These are phyloP conservation scores for Sternarchorhynchus goeldii DNA, from an alignment of 2,797 vertebrate genomes.

Conservation along the genomic window DNA sequence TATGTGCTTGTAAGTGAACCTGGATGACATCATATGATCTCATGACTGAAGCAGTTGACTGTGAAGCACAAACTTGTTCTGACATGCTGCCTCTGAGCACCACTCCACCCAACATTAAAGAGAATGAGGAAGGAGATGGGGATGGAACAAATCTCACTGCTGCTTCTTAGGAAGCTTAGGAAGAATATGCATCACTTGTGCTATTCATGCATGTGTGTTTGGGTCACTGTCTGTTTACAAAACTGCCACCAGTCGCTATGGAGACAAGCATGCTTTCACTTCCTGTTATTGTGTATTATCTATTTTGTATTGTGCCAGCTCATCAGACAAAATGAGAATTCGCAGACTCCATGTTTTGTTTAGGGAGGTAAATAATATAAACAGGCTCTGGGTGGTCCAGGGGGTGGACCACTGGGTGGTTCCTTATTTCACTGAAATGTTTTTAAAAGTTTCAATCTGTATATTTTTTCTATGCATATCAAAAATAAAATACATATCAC, in stretches of 20 bases:
- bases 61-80: slow-evolving; percentile 72
- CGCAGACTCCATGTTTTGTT: slow-evolving; percentile 39
- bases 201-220: slow-evolving; percentile 9
- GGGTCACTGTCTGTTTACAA: slow-evolving; percentile 55
- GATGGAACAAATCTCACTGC: not conserved
- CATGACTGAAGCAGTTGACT: slow-evolving; percentile 72
- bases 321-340: slow-evolving; percentile 49
- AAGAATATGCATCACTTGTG: slow-evolving; percentile 29
- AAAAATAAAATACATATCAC: not conserved
- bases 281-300: slow-evolving; percentile 52
- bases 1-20: slow-evolving; percentile 58
- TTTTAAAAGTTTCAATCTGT: not conserved
- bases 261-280: slow-evolving; percentile 62
- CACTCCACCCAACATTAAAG: slow-evolving; percentile 31
- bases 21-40: slow-evolving; percentile 82
- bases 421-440: not conserved
- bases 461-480: too few relatives aligned
- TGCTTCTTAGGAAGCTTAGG: slow-evolving; percentile 28
- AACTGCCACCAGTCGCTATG: slow-evolving; percentile 49
- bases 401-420: not conserved
- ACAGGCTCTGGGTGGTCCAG: not conserved
- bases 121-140: slow-evolving; percentile 4
- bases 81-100: slow-evolving; percentile 61
- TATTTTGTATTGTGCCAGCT: slow-evolving; percentile 48
- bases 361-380: not conserved